phyloP scores from a whole-genome alignment of 2,113 vertebrate species.

The Protobothrops mucrosquamatus region DNA sequence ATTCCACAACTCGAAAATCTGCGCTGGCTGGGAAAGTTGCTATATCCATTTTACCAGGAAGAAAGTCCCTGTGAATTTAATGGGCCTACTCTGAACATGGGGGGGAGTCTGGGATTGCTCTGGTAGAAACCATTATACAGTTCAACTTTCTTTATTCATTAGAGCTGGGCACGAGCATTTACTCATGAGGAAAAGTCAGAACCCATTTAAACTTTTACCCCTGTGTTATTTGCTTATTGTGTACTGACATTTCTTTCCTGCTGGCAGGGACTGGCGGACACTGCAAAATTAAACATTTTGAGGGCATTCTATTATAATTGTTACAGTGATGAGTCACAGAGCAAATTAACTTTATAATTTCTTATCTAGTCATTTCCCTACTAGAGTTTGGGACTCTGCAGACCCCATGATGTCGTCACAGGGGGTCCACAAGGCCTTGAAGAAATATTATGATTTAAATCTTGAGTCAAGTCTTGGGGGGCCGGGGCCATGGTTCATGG shows the following conservation, averaged over 20 bases:
- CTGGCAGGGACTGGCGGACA: fast-evolving
- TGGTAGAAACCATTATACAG: background rate
- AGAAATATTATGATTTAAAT: background rate
- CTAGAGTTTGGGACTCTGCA: background rate
- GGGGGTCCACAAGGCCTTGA: background rate
- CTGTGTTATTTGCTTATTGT: background rate
- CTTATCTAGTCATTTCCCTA: background rate
- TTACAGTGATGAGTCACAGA: background rate
- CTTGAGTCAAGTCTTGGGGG: background rate
- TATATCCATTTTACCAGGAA: background rate
- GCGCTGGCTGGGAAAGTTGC: background rate
- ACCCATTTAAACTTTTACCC: background rate
- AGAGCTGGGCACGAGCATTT: background rate
- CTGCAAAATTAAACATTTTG: background rate
- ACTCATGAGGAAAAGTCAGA: fast-evolving
- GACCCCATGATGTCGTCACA: background rate
- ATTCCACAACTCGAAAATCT: background rate
- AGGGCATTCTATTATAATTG: fast-evolving
- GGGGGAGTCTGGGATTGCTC: too few species aligned
- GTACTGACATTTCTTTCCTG: background rate
- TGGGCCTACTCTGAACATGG: background rate
- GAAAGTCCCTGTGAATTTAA: background rate
- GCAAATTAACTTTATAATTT: fast-evolving
- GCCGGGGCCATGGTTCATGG: background rate
- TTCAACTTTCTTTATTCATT: background rate